Base-by-base conservation (phyloP, 2,113 vertebrate genomes). In the Cephalopterus ornatus region DNA sequence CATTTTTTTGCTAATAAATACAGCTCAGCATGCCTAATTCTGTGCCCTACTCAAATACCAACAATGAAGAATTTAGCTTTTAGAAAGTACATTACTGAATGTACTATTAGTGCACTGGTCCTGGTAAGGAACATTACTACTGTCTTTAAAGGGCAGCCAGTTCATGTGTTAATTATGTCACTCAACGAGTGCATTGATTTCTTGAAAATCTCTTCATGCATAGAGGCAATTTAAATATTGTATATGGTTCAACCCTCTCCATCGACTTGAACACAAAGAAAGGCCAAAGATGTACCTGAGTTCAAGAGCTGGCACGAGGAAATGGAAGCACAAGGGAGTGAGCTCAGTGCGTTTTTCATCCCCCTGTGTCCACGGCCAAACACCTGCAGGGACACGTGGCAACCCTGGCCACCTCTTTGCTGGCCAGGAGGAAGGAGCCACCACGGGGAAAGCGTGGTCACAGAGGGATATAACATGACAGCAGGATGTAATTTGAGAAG, bases 1-100 rank as follows among this genome's bases (percentile, higher is more conserved):
- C 92, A 96, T 91, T 76, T 96, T 95, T 85, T 85, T 78, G 79
- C 79, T 97, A 95, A 97, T 97, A 92, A 81, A 52, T 63, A 85
- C 77, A 89, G 78, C 88, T 94, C 41, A 16, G 86, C 67, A 44
- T 47, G 67, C 89, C 87, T 92, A 85, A 66, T 96, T 95, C 93
- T n/a, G 20, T 71, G 80, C 92, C 93, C 88, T 92, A 88, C 67
- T 96, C 56, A 70, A 71, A 96, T 67, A 86, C 74, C 91, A 92
- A 89, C n/a, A 42, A 79, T 79, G 93, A 96, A 85, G 80, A 85
- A 88, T 47, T 93, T 70, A 92, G 84, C 92, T 97, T 95, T 93
- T 93, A 85, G 87, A 80, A 81, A 77, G 78, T 47, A 32, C 95
- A 85, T 92, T 97, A 83, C 76, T 68, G 77, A 41, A 63, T 74